Percentiles rank a stretch among this genome's conserved stretches.
phyloP scores from a whole-genome alignment of 1,140 invertebrate genomes.

The Lethocerus indicus region DNA sequence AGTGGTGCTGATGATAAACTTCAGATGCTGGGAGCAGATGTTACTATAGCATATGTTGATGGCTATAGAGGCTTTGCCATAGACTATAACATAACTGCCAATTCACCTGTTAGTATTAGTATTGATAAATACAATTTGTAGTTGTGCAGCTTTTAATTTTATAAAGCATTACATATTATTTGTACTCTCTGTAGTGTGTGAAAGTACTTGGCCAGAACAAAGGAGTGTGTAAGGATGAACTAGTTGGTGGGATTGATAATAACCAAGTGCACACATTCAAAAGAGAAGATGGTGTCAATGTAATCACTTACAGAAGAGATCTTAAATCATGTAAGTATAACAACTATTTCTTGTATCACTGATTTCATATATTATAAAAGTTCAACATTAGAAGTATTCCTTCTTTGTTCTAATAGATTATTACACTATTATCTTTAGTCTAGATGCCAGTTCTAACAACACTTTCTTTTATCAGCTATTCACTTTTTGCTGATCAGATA shows the following conservation, averaged over 20 bases:
- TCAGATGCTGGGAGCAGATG: constrained; percentile 74
- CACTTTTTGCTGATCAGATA: too few species aligned
- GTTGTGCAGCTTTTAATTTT: background rate
- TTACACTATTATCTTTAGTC: background rate
- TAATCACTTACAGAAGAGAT: constrained; percentile 57
- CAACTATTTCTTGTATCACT: too few species aligned
- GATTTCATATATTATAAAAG: too few species aligned
- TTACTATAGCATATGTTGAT: constrained; percentile 59
- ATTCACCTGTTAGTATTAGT: constrained; percentile 45
- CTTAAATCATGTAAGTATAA: constrained; percentile 49
- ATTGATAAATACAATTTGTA: background rate
- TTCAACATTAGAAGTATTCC: background rate
- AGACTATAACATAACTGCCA: constrained; percentile 74
- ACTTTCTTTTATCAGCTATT: too few species aligned
- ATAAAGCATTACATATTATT: background rate
- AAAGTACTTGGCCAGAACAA: constrained; percentile 68
- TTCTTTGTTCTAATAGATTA: background rate
- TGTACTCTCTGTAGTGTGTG: constrained; percentile 39
- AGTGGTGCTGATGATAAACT: constrained; percentile 51
- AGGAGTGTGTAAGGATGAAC: constrained; percentile 67
- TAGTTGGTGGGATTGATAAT: constrained; percentile 54
- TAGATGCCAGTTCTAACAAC: too few species aligned
- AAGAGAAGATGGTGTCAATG: constrained; percentile 54
- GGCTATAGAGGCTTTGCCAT: constrained; percentile 47
- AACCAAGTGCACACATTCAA: constrained; percentile 54